Percentiles rank a stretch among this genome's conserved stretches.
These are phyloP conservation scores for Polydrusus tereticollis DNA, from an alignment of 2,888 invertebrate genomes.

Conservation along the genomic window DNA sequence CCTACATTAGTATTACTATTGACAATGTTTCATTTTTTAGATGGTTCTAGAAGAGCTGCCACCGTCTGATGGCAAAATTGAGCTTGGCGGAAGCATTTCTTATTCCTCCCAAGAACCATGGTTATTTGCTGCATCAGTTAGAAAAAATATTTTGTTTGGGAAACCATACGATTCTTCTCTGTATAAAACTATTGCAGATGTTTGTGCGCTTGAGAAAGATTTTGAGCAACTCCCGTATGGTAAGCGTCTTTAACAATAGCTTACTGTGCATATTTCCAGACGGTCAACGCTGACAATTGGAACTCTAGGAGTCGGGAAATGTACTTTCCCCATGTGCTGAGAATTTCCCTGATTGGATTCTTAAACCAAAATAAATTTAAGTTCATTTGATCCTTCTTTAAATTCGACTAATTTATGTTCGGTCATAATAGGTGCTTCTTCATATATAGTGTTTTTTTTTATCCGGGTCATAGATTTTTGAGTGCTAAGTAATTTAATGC, in stretches of 20 bases:
- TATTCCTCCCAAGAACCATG: slow-evolving; percentile 80
- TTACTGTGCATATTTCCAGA: background rate
- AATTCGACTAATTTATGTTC: no score
- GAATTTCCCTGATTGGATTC: no score
- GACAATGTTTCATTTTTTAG: slow-evolving; percentile 20
- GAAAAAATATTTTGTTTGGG: slow-evolving; percentile 80
- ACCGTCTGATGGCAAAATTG: slow-evolving; percentile 67
- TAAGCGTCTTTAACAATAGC: slow-evolving; percentile 1
- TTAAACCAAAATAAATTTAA: no score
- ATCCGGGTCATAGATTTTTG: no score
- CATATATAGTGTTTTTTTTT: no score
- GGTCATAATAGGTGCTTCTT: no score
- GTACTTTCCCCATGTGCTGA: no score
- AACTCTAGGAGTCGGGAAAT: no score
- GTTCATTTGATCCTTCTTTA: no score
- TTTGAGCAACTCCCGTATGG: slow-evolving; percentile 72
- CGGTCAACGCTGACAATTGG: no score
- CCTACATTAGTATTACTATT: background rate
- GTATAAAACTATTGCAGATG: slow-evolving; percentile 70
- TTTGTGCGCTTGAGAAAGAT: slow-evolving; percentile 75
- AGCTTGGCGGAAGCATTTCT: slow-evolving; percentile 69
- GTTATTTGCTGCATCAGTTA: slow-evolving; percentile 72
- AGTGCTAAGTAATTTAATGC: no score
- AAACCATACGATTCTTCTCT: slow-evolving; percentile 65
- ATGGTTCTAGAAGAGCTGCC: slow-evolving; percentile 75